A percentile compares a stretch with the other conserved stretches of the same genome.
These are phyloP conservation scores for Nemapogon koenigi DNA, from an alignment of 2,888 invertebrate genomes.

Conservation along the genomic window DNA sequence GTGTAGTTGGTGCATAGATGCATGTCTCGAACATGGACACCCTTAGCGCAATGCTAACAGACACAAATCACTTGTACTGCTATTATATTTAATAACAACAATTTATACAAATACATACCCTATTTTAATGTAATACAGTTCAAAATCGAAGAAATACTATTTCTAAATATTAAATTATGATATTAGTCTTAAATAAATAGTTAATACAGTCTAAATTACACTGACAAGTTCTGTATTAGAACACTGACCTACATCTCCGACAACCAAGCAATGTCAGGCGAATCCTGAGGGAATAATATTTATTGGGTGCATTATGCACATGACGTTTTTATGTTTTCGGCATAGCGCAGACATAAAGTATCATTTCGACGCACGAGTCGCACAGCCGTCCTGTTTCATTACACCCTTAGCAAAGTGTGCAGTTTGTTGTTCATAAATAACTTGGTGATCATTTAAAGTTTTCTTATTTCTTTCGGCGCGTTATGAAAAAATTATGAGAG, in stretches of 20 bases:
- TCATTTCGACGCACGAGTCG: conserved; percentile 20
- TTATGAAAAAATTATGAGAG: too few relatives aligned
- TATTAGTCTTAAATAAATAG: conserved; percentile 21
- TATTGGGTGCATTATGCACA: conserved; percentile 60
- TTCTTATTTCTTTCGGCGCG: too few relatives aligned
- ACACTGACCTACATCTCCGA: conserved; percentile 60
- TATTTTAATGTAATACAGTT: conserved; percentile 11
- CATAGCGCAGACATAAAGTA: conserved; percentile 40
- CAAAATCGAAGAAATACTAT: conserved; percentile 12
- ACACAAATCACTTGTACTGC: conserved; percentile 39
- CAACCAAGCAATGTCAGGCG: conserved; percentile 46
- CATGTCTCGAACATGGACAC: conserved; percentile 46
- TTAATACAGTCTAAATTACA: conserved; percentile 1
- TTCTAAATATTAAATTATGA: conserved; percentile 18
- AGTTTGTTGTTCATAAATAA: too few relatives aligned
- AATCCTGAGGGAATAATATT: conserved; percentile 55
- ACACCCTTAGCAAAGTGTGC: conserved; percentile 13
- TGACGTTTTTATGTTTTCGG: conserved; percentile 61
- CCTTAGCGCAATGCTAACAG: conserved; percentile 38
- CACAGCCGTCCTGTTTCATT: conserved; percentile 32
- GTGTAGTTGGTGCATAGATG: conserved; percentile 32
- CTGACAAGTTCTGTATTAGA: conserved; percentile 22
- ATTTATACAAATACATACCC: conserved; percentile 14
- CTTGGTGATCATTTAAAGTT: too few relatives aligned
- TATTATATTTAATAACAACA: conserved; percentile 18